These are phyloP conservation scores for Nycticebus coucang DNA, from an alignment of 2,113 vertebrate genomes.

Conservation along the genomic window DNA sequence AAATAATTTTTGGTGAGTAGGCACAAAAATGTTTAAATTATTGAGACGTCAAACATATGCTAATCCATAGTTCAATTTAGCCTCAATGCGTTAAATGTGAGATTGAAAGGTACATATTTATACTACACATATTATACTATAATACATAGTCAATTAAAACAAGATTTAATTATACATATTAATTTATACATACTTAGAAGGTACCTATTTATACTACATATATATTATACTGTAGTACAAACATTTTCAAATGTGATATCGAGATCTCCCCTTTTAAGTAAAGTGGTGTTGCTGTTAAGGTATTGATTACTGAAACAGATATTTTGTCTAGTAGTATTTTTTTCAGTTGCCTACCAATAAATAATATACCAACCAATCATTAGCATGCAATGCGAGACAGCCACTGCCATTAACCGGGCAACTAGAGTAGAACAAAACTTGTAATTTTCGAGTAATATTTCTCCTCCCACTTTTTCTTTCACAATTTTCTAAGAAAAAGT, in stretches of 20 bases:
- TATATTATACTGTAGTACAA: too few species aligned
- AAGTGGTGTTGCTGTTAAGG: background rate
- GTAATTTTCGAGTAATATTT: too few species aligned
- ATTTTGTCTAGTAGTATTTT: background rate
- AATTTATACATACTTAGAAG: background rate
- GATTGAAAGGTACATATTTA: background rate
- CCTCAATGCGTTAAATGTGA: background rate
- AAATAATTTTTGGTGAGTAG: conserved; percentile 45
- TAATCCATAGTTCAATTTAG: conserved; percentile 26
- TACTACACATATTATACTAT: background rate
- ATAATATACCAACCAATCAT: background rate
- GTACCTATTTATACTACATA: background rate
- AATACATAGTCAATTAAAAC: too few species aligned
- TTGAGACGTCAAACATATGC: conserved; percentile 38
- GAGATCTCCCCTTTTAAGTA: background rate
- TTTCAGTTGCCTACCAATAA: background rate
- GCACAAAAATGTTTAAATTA: conserved; percentile 7
- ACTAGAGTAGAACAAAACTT: background rate
- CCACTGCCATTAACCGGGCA: background rate
- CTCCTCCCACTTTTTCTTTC: too few species aligned
- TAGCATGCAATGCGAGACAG: background rate
- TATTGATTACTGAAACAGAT: background rate
- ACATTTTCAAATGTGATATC: background rate
- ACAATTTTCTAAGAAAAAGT: background rate
- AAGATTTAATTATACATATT: too few species aligned